Base-by-base conservation (phyloP, 2,888 invertebrate genomes). In the Sclerodermus sp. region DNA sequence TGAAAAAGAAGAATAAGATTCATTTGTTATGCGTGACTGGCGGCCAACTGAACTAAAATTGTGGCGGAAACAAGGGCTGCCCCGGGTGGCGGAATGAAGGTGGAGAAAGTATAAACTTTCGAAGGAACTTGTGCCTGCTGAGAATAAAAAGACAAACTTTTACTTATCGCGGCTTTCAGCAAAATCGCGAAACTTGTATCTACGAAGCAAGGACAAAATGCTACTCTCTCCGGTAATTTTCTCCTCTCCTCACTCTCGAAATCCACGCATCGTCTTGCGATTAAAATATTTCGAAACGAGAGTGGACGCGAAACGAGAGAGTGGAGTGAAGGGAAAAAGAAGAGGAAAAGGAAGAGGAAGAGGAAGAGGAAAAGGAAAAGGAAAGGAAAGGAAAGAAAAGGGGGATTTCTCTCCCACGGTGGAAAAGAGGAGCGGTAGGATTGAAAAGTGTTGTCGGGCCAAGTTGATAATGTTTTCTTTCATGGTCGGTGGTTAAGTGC, bases 11-110 rank as follows among this genome's bases (percentile, higher is more conserved):
- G 46, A 54, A 31, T 47, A 50, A 47, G 59, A 57, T 55, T 66
- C 66, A 62, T 70, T 71, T 70, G 70, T 70, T 71, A 70, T 71
- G 70, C 70, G 66, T 67, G 68, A 71, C 66, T 68, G 58, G 64
- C 66, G 64, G 55, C 63, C 68, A 58, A 67, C 65, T 51, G 64
- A 70, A 71, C 65, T 66, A 59, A 71, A 69, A 70, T 71, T 68
- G 66, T 57, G 55, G 51, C 49, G 51, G 60, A 56, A 63, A 66
- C 62, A 62, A 66, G 62, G 58, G 48, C 55, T 55, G 59, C 42
- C 23, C 54, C 39, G 58, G 53, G 44, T 45, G 55, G 52, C 44
- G 57, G 44, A 18, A 49, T 39, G 50, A 58, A 58, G 58, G 42
- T 34, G 55, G 55, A 51, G 62, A 67, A 67, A 67, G 67, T 70